Evolutionary conservation across 2,113 vertebrate genomes (phyloP), one percentile per base, ranked within the genome.

Genomic region (Erpornis zantholeuca): DNA sequence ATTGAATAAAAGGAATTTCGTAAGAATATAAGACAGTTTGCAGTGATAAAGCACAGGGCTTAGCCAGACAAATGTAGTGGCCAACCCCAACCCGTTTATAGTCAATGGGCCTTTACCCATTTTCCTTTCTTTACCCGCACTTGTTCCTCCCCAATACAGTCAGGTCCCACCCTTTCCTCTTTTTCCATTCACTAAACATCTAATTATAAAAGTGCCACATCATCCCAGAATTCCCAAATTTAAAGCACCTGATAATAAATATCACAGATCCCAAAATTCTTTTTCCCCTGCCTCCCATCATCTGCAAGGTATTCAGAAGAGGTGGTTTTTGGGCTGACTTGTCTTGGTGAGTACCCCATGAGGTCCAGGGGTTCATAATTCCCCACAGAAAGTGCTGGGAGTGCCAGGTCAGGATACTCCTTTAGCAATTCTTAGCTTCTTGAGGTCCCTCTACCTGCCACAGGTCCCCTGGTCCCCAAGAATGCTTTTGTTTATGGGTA

Each of bases 311-410:
- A 12, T 68, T 69, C 29, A 70, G 11, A 19, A 16, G 20, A 56
- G 15, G 11, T 27, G n/a, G n/a, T 82, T 40, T n/a, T 57, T 42
- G 27, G 42, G 15, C 21, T 83, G 13, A 53, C 6, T 47, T 7
- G 1, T 31, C 5, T n/a, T 4, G 2, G 6, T 45, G 22, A 2
- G 9, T 12, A 66, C 63, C 17, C 28, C 31, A 33, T 3, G 3
- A 80, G 15, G 15, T 15, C 29, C 35, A 59, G 29, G 12, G 9
- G 3, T 17, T 76, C 52, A 42, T 66, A 1, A 5, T 4, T 88
- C 28, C 18, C 23, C 17, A 9, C 7, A 13, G 36, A 38, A 42
- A 15, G 12, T 29, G 6, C 22, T 78, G 36, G 18, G 9, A 87
- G 10, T 14, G 4, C 24, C 31, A 70, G 23, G 28, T 53, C 21